Conservation (phyloP, 2,888 invertebrate species). For the Amblyjoppa fuscipennis region DNA sequence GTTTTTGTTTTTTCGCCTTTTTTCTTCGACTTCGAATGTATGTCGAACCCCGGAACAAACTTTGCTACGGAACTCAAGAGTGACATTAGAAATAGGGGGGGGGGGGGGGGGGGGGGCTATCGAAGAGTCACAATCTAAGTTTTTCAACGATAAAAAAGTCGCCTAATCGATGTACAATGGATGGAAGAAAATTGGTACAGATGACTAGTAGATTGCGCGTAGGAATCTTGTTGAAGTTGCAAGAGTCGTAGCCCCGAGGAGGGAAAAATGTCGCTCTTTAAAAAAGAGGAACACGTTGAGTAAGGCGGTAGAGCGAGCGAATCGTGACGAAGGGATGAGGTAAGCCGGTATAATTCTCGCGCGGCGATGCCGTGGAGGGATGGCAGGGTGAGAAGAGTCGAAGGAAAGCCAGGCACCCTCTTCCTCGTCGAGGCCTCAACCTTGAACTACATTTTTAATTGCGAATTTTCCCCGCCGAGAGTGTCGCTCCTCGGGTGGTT, state of each 20-base stretch:
- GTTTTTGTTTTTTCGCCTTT: constrained; percentile 23
- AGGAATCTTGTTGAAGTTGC: not conserved
- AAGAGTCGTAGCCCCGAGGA: not conserved
- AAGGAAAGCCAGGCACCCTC: constrained; percentile 66
- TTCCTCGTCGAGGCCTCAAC: constrained; percentile 71
- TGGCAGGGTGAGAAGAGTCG: constrained; percentile 72
- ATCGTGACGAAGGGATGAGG: constrained; percentile 52
- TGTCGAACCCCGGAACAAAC: constrained; percentile 37
- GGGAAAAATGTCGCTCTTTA: constrained; percentile 47
- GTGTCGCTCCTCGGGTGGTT: constrained; percentile 27
- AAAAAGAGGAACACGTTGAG: constrained; percentile 59
- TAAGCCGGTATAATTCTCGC: constrained; percentile 63
- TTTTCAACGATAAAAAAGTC: constrained; percentile 18
- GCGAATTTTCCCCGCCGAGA: constrained; percentile 76
- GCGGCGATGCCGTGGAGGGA: constrained; percentile 19
- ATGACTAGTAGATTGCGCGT: not conserved
- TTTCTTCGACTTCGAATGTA: constrained; percentile 34
- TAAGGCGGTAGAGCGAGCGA: constrained; percentile 40
- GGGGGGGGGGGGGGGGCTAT: constrained; percentile 32
- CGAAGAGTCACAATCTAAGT: constrained; percentile 71
- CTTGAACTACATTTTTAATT: constrained; percentile 85
- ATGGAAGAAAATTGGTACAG: not conserved
- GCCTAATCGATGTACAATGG: constrained; percentile 18
- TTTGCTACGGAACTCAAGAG: constrained; percentile 14
- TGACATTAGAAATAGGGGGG: constrained; percentile 37